phyloP scores from a whole-genome alignment of 1,140 invertebrate species.

The Drosophila auraria region DNA sequence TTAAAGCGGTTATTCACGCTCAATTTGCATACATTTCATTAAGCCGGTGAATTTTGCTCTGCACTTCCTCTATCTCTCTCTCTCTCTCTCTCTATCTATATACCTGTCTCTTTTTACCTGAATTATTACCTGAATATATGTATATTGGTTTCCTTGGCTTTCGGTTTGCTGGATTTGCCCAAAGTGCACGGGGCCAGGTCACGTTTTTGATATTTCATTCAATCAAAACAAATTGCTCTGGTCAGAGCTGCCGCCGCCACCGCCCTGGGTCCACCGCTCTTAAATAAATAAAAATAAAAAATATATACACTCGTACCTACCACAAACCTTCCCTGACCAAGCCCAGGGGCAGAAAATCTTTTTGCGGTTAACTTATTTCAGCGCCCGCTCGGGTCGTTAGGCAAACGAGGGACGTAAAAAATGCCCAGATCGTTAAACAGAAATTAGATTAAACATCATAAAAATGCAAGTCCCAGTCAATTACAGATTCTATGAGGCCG shows the following conservation, averaged over 20 bases:
- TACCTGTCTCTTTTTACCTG: constrained; percentile 12
- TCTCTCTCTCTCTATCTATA: too few species aligned
- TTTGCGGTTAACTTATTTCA: constrained; percentile 51
- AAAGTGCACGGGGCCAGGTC: constrained; percentile 65
- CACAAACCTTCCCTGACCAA: constrained; percentile 6
- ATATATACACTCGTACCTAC: constrained; percentile 8
- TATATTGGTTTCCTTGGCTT: constrained; percentile 40
- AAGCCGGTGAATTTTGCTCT: constrained; percentile 22
- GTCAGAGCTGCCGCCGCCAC: constrained; percentile 1
- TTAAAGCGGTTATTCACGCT: constrained; percentile 62
- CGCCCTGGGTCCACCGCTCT: constrained; percentile 29
- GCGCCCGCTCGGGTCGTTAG: constrained; percentile 65
- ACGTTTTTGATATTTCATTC: constrained; percentile 84
- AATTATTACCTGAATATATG: constrained; percentile 43
- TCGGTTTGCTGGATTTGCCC: constrained; percentile 21
- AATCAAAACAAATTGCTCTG: constrained; percentile 81
- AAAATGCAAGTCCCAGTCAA: constrained; percentile 74
- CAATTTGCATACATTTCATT: constrained; percentile 78
- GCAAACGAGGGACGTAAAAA: constrained; percentile 65
- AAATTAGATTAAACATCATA: constrained; percentile 80
- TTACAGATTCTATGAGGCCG: constrained; percentile 39
- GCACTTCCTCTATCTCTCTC: constrained; percentile 7
- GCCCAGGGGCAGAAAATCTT: constrained; percentile 50
- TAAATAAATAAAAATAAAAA: constrained; percentile 77
- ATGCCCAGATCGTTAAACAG: constrained; percentile 51